Evolutionary conservation across 2,797 vertebrate genomes (phyloP).

Genomic region (Valencia hispanica): DNA sequence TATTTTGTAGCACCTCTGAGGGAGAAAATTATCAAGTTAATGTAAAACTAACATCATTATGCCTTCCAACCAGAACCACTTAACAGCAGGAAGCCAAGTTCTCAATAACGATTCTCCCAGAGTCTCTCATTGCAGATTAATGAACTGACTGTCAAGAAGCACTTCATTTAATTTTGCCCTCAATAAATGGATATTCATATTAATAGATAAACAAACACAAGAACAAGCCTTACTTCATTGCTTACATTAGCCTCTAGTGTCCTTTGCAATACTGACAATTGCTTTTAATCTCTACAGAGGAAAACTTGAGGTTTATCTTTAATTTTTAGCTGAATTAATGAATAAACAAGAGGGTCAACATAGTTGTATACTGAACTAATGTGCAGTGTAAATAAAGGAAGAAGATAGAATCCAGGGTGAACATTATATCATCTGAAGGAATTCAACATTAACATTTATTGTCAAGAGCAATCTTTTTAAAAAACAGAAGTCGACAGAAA

Average conservation of each 20-base stretch:
- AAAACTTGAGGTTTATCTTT: background rate
- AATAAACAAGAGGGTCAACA: background rate
- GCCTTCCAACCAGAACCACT: slow-evolving; percentile 64
- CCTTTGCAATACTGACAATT: slow-evolving; percentile 20
- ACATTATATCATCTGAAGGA: background rate
- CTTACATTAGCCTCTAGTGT: slow-evolving; percentile 12
- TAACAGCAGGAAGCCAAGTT: slow-evolving; percentile 73
- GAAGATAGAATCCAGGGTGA: background rate
- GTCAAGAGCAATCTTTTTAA: background rate
- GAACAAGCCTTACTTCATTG: slow-evolving; percentile 38
- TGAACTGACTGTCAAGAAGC: slow-evolving; percentile 65
- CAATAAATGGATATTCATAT: slow-evolving; percentile 63
- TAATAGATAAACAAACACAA: slow-evolving; percentile 63
- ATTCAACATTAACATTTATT: background rate
- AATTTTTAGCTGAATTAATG: background rate
- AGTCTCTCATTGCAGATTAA: slow-evolving; percentile 72
- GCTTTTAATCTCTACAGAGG: background rate
- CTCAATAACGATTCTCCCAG: slow-evolving; percentile 66
- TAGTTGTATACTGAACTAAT: background rate
- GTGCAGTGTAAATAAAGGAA: background rate
- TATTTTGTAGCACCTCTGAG: slow-evolving; percentile 36
- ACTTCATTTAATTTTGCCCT: slow-evolving; percentile 64
- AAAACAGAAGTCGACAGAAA: background rate
- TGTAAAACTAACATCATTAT: slow-evolving; percentile 75
- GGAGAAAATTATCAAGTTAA: slow-evolving; percentile 68